Evolutionary conservation across 2,888 invertebrate genomes (phyloP), one percentile per base, ranked within the genome.

Genomic region (Papilio demoleus): DNA sequence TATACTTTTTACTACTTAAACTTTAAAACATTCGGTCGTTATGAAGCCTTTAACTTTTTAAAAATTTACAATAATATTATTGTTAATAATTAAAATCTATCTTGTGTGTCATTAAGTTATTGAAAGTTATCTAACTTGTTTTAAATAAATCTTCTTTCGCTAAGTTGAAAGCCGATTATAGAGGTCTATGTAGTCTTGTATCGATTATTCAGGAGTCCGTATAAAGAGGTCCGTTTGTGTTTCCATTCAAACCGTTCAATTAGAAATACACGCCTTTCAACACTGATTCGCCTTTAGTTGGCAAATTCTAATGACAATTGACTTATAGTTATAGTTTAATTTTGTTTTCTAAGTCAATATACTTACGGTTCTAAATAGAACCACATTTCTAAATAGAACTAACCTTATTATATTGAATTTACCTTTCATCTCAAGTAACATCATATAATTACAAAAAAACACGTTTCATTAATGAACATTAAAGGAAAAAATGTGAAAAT

Each of bases 211-310:
- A 66, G 38, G 50, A 45, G 24, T 40, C 22, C 34, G 34, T 17
- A 24, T 61, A 27, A 40, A 60, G 47, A 36, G 50, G 53, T 53
- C 53, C 64, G 53, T 50, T 67, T 60, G 42, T 61, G 50, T 67
- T 60, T 50, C 47, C 50, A 47, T 40, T 60, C 27, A 61, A 67
- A 61, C 50, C 50, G n/a, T 67, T 61, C 66, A 67, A 61, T 67
- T 67, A 60, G 60, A 61, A 50, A 67, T 56, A 66, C 66, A 67
- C 14, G 60, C 66, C 50, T 38, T 61, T 60, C 60, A 31, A 66
- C 50, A 50, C 36, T 38, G 45, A 60, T 60, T 66, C 60, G 36
- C 59, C 24, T 38, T 50, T 66, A 60, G 66, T 66, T 66, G 50
- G 60, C 66, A 60, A 60, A 60, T n/a, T 66, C 59, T n/a, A 59